Base-by-base conservation (phyloP, 2,888 invertebrate genomes). In the Stratiomys singularior region DNA sequence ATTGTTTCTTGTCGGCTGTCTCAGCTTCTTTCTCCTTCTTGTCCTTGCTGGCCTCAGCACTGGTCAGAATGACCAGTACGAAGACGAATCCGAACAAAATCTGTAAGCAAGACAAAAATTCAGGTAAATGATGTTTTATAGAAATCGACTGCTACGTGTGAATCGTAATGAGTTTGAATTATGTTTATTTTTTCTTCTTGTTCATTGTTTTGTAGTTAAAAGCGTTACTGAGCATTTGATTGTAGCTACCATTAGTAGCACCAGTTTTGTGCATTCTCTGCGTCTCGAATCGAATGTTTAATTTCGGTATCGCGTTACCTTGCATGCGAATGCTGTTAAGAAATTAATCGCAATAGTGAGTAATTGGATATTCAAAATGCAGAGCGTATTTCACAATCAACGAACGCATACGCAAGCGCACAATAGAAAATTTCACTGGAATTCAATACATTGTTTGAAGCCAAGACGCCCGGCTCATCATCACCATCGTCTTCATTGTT, bases 1-100 rank as follows among this genome's bases (percentile, higher is more conserved):
- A 93, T 84, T 93, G 92, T 83, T 93, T 93, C 87, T 93, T 93
- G 81, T 93, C 92, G 77, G 87, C 85, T 79, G 86, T 87, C 80
- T 89, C 88, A 66, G 83, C 83, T 81, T 88, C 88, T 82, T 88
- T 88, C 83, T 84, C 83, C 77, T 90, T 90, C 85, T 87, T 89
- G 86, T 87, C 85, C 86, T 89, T 89, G 83, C 90, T 90, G 85
- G 90, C 91, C 80, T 90, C 91, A 79, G 87, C 83, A 79, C 89
- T 88, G 84, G 88, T 89, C 84, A 90, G 84, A 84, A 91, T 88
- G 87, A 90, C 90, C 89, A 91, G 83, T 81, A 81, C 89, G 88
- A 90, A 90, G 88, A 91, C 88, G 80, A 87, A 85, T 83, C 86
- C 86, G 83, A 86, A 84, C 83, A 86, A 81, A 81, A 86, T 81